phyloP scores from a whole-genome alignment of 2,113 vertebrate species.

The Notothenia rossii region DNA sequence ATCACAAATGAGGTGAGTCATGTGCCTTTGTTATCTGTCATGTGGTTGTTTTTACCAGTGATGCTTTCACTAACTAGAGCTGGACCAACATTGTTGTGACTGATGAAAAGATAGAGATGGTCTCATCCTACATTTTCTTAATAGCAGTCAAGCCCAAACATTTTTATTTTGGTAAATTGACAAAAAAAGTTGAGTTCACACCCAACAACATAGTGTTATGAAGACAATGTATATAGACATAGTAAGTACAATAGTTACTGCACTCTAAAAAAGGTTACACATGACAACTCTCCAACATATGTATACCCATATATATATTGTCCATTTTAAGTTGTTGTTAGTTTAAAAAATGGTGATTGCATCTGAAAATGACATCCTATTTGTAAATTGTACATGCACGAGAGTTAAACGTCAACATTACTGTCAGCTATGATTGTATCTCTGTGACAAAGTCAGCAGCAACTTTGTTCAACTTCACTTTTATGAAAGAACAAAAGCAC shows the following conservation, averaged over 20 bases:
- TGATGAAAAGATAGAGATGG: neutral
- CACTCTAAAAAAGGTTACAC: neutral
- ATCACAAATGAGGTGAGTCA: constrained; percentile 96
- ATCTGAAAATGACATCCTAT: neutral
- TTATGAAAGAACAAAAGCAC: neutral
- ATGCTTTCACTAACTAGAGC: neutral
- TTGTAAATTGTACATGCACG: neutral
- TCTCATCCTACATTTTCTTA: neutral
- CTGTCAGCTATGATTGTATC: neutral
- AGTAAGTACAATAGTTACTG: neutral
- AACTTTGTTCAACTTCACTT: neutral
- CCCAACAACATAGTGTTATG: neutral
- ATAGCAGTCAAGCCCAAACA: neutral
- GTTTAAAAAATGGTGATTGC: neutral
- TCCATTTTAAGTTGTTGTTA: neutral
- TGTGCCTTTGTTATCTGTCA: neutral
- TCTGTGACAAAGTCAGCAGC: neutral
- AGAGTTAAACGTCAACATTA: neutral
- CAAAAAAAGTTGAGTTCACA: constrained; percentile 21
- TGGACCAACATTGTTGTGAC: neutral
- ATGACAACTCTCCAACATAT: too few relatives aligned
- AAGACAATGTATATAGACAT: neutral
- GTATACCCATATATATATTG: too few relatives aligned
- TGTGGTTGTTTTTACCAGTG: neutral
- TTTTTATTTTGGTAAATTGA: constrained; percentile 14